Evolutionary conservation across 2,797 vertebrate genomes (phyloP).

Genomic region (Arnoldichthys spilopterus): DNA sequence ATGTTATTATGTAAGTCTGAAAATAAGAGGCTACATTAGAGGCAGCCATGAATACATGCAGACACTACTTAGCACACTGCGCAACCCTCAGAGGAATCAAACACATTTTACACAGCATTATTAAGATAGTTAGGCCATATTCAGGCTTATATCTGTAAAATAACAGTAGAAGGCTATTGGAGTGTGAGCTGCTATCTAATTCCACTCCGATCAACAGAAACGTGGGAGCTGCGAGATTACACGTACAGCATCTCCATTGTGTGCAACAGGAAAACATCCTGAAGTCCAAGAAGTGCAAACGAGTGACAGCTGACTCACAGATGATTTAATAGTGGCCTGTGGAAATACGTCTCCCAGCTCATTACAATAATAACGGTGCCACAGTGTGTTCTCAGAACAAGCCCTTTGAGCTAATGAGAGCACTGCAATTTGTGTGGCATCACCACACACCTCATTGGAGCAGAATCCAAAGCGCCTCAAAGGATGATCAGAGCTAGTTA

Average conservation of each 20-base stretch:
- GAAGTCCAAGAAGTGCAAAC: neutral
- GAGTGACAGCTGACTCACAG: conserved; percentile 28
- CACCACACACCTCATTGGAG: conserved; percentile 15
- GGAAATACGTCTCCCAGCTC: conserved; percentile 32
- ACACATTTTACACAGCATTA: neutral
- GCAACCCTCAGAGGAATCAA: conserved; percentile 12
- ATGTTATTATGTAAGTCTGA: conserved; percentile 12
- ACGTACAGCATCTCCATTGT: neutral
- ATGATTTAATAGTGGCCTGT: conserved; percentile 8
- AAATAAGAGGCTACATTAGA: conserved; percentile 25
- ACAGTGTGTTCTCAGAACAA: conserved; percentile 29
- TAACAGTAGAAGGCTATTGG: neutral
- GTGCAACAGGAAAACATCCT: conserved; percentile 6
- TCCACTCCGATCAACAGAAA: neutral
- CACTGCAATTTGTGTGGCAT: conserved; percentile 38
- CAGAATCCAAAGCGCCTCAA: conserved; percentile 5
- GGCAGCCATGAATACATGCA: neutral
- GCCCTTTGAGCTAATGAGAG: conserved; percentile 7
- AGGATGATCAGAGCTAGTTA: conserved; percentile 31
- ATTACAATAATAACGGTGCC: conserved; percentile 47
- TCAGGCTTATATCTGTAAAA: conserved; percentile 18
- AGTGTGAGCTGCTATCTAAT: conserved; percentile 4
- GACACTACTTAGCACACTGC: conserved; percentile 10
- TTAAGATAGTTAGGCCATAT: neutral
- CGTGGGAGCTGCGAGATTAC: neutral